Evolutionary conservation across 1,140 invertebrate species (phyloP).

Genomic region (Solen grandis): DNA sequence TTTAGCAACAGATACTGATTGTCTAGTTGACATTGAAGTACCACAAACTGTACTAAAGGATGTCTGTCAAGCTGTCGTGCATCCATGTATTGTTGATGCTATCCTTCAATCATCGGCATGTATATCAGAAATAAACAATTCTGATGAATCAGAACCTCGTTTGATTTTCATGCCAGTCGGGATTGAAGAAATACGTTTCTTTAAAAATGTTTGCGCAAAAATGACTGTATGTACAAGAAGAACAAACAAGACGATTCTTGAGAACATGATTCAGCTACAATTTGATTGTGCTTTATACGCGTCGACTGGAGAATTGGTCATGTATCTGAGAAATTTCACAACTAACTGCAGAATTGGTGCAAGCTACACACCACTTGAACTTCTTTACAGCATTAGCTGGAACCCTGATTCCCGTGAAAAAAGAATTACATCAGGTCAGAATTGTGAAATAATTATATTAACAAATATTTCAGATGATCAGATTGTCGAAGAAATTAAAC

Average conservation of each 20-base stretch:
- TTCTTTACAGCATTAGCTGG: no score
- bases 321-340: no score
- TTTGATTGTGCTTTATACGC: no score
- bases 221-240: slow-evolving; percentile 18
- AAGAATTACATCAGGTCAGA: no score
- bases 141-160: not conserved
- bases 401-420: no score
- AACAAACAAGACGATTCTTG: slow-evolving; percentile 10
- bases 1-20: slow-evolving; percentile 3
- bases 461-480: no score
- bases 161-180: slow-evolving; percentile 7
- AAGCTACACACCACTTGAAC: no score
- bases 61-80: not conserved
- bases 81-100: slow-evolving; percentile 33
- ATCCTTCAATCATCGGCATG: slow-evolving; percentile 25
- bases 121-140: not conserved
- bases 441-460: no score
- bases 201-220: not conserved
- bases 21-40: slow-evolving; percentile 7
- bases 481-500: no score
- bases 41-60: not conserved
- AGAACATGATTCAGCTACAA: slow-evolving; percentile 22
- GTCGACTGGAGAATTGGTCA: no score
- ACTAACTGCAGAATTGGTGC: no score
- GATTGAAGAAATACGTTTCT: slow-evolving; percentile 18